These are phyloP conservation scores for Gambusia holbrooki DNA, from an alignment of 2,113 vertebrate species.

Conservation along the genomic window DNA sequence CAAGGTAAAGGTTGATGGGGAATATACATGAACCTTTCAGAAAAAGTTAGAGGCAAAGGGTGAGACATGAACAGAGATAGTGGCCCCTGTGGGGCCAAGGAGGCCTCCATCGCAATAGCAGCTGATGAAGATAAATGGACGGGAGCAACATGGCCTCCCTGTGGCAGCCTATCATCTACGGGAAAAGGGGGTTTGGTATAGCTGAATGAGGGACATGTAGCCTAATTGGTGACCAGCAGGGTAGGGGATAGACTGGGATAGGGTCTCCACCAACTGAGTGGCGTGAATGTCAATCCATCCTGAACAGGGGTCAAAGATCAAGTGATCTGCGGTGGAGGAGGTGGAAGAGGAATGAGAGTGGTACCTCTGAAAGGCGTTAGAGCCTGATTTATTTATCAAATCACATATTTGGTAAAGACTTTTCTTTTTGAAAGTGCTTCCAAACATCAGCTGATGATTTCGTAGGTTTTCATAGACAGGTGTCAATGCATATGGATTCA, in stretches of 20 bases:
- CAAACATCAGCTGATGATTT: neutral
- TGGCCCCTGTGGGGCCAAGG: slow-evolving; percentile 42
- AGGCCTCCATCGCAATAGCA: slow-evolving; percentile 55
- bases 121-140: slow-evolving; percentile 85
- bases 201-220: slow-evolving; percentile 70
- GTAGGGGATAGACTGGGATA: slow-evolving; percentile 64
- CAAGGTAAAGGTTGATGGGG: slow-evolving; percentile 53
- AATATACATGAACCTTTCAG: slow-evolving; percentile 60
- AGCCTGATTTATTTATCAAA: neutral
- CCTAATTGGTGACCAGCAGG: slow-evolving; percentile 77
- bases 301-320: slow-evolving; percentile 72
- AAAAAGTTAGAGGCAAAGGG: slow-evolving; percentile 50
- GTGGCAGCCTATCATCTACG: slow-evolving; percentile 71
- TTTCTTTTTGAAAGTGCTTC: neutral
- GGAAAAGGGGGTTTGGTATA: slow-evolving; percentile 33
- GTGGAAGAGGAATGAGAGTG: slow-evolving; percentile 44
- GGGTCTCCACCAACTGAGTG: slow-evolving; percentile 66
- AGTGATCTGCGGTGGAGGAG: slow-evolving; percentile 52
- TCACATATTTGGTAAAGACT: neutral
- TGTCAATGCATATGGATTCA: neutral
- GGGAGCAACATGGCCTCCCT: slow-evolving; percentile 65
- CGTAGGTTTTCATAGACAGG: neutral
- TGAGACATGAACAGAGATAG: slow-evolving; percentile 48
- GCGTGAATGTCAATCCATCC: slow-evolving; percentile 71
- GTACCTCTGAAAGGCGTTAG: neutral